A percentile compares a stretch with the other conserved stretches of the same genome.
These are phyloP conservation scores for Petaurus breviceps DNA, from an alignment of 2,113 vertebrate genomes.

Conservation along the genomic window DNA sequence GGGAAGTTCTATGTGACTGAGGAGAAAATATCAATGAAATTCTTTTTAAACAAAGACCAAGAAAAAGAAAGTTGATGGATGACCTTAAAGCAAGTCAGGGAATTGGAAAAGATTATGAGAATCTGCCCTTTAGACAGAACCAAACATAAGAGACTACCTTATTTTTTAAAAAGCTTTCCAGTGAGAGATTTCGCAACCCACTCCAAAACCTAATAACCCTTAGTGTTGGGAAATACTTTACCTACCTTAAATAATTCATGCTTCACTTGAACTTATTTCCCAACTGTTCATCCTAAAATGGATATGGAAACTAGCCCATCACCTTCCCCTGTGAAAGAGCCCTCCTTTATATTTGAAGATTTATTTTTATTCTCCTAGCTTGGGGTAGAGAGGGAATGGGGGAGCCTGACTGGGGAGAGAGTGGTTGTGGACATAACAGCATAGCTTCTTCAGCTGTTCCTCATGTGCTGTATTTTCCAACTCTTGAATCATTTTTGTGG, in stretches of 20 bases:
- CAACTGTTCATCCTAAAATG: background rate
- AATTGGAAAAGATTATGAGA: background rate
- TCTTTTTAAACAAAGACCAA: background rate
- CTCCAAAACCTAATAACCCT: conserved; percentile 58
- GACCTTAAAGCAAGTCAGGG: background rate
- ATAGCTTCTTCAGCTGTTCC: conserved; percentile 6
- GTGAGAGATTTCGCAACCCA: conserved; percentile 42
- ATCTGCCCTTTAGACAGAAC: conserved; percentile 34
- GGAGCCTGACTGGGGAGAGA: background rate
- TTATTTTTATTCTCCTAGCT: background rate
- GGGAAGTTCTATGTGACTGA: background rate
- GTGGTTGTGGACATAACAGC: background rate
- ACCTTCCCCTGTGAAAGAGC: conserved; percentile 13
- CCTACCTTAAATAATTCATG: conserved; percentile 58
- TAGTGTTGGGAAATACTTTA: conserved; percentile 43
- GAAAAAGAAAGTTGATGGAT: background rate
- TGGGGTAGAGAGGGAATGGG: background rate
- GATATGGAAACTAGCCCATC: background rate
- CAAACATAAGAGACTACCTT: conserved; percentile 5
- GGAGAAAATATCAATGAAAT: background rate
- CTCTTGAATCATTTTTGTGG: background rate
- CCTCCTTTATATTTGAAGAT: conserved; percentile 17
- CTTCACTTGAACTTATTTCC: background rate
- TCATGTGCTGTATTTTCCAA: background rate
- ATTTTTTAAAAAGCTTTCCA: conserved; percentile 47